Percentiles rank a stretch among this genome's conserved stretches.
phyloP scores from a whole-genome alignment of 37 sponge, comb jelly and placozoan genomes.

The Theonella swinhoei region DNA sequence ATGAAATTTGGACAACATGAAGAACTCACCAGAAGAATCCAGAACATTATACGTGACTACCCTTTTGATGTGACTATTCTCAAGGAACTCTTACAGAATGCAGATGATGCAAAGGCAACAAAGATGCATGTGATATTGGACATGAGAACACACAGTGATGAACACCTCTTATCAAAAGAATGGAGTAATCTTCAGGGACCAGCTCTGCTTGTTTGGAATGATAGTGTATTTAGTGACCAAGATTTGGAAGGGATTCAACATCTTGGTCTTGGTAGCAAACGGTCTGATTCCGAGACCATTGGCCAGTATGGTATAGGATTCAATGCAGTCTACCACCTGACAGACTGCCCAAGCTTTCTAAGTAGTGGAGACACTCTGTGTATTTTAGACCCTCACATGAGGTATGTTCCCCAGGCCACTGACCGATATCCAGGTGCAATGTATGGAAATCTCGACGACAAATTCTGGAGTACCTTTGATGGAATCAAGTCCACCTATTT shows the following conservation, averaged over 20 bases:
- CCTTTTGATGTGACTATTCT: constrained; percentile 66
- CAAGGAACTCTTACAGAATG: constrained; percentile 94
- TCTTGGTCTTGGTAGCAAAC: constrained; percentile 68
- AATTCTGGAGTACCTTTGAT: constrained; percentile 7
- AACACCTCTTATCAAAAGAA: constrained; percentile 7
- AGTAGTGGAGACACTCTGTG: constrained; percentile 41
- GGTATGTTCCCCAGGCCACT: constrained; percentile 22
- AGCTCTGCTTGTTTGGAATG: constrained; percentile 75
- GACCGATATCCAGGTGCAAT: constrained; percentile 10
- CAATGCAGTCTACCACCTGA: constrained; percentile 77
- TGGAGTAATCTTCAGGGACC: constrained; percentile 82
- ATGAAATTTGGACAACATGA: constrained; percentile 77
- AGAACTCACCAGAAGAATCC: constrained; percentile 70
- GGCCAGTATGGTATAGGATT: constrained; percentile 81
- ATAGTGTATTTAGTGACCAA: constrained; percentile 42
- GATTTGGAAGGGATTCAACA: constrained; percentile 68
- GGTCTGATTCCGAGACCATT: constrained; percentile 46
- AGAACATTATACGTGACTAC: constrained; percentile 77
- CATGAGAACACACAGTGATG: constrained; percentile 1
- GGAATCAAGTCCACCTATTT: constrained; percentile 56
- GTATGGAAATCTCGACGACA: not conserved
- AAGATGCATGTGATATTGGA: constrained; percentile 78
- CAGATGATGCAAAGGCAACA: constrained; percentile 89
- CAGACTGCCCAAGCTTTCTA: constrained; percentile 75
- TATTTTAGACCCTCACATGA: constrained; percentile 50